Conservation (phyloP, 2,113 vertebrate species). For the Myotis lucifugus region DNA sequence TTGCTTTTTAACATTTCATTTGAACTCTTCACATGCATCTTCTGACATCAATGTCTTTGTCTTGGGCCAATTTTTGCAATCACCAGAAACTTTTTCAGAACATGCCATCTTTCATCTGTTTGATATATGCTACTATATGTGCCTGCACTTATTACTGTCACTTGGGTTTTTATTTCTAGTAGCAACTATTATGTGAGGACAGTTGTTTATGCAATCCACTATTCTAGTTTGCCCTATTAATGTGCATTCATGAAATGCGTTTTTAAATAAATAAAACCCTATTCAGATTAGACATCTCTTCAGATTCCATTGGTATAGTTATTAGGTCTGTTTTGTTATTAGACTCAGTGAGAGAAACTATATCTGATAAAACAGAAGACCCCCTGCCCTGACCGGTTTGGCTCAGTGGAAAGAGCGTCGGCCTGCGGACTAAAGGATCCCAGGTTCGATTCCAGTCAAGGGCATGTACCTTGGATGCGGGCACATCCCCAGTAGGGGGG, state of each 20-base stretch:
- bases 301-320: neutral
- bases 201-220: neutral
- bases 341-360: neutral
- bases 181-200: neutral
- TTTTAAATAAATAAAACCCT: conserved; percentile 58
- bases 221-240: conserved; percentile 31
- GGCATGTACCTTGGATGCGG: too few relatives aligned
- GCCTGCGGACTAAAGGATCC: too few relatives aligned
- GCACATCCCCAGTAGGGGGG: too few relatives aligned
- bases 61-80: neutral
- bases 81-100: conserved; percentile 21
- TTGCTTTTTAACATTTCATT: conserved; percentile 48
- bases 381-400: too few relatives aligned
- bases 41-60: neutral
- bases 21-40: neutral
- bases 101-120: neutral
- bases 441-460: too few relatives aligned
- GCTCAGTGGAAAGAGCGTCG: too few relatives aligned
- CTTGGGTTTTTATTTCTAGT: conserved; percentile 29
- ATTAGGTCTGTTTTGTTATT: conserved; percentile 3
- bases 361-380: neutral
- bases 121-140: neutral
- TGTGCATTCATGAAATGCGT: conserved; percentile 27
- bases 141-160: conserved; percentile 25
- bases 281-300: conserved; percentile 5